Evolutionary conservation across 1,140 invertebrate genomes (phyloP).

Genomic region (Trichogramma pretiosum): DNA sequence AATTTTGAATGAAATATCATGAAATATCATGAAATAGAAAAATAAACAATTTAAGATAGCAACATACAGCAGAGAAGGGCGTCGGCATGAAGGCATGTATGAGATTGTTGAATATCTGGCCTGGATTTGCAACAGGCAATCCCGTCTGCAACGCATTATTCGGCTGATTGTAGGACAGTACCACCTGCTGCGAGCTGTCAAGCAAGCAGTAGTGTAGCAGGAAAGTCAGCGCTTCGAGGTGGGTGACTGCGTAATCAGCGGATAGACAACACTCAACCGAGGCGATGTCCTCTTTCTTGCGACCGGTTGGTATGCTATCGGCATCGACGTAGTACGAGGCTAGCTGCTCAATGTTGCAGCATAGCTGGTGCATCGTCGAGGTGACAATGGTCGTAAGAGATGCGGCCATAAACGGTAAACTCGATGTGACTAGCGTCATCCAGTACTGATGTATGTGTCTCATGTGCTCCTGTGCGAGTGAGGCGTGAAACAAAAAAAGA

Average conservation of each 20-base stretch:
- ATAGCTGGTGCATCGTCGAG: constrained; percentile 72
- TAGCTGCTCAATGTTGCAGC: constrained; percentile 69
- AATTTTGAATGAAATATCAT: neutral
- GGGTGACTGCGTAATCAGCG: constrained; percentile 71
- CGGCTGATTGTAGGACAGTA: constrained; percentile 54
- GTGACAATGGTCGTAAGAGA: constrained; percentile 69
- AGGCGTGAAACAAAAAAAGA: too few species aligned
- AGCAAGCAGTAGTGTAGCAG: constrained; percentile 79
- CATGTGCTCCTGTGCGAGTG: constrained; percentile 48
- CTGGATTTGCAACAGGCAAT: constrained; percentile 51
- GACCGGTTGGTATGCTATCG: constrained; percentile 21
- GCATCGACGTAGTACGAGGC: constrained; percentile 43
- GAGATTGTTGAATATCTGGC: constrained; percentile 72
- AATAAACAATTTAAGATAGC: neutral
- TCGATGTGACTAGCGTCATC: constrained; percentile 69
- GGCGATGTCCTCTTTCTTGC: constrained; percentile 34
- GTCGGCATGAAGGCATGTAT: constrained; percentile 67
- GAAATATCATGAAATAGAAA: constrained; percentile 3
- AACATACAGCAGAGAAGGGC: constrained; percentile 39
- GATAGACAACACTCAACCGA: constrained; percentile 47
- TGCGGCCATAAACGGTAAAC: constrained; percentile 64
- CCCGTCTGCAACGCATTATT: constrained; percentile 41
- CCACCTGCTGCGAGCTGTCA: constrained; percentile 58
- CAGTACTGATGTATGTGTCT: constrained; percentile 71
- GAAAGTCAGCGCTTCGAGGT: constrained; percentile 75